Percentiles rank a stretch among this genome's conserved stretches.
Evolutionary conservation across 1,140 invertebrate genomes (phyloP).

Genomic region (Halictus rubicundus): DNA sequence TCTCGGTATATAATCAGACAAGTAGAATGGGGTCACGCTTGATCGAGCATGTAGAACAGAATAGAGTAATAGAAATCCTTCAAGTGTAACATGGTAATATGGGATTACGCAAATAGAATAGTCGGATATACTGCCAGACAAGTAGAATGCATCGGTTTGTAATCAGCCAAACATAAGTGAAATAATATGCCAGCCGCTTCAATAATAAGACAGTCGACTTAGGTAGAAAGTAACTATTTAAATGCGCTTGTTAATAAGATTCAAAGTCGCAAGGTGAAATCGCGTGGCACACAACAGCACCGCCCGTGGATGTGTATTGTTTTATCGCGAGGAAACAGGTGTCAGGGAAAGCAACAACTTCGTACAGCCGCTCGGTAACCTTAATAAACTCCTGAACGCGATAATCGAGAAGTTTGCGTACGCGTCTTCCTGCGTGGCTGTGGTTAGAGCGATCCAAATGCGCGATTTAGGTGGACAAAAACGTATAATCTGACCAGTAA

Average conservation of each 20-base stretch:
- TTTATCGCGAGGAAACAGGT: neutral
- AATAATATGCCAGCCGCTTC: too few species aligned
- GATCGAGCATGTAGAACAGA: neutral
- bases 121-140: neutral
- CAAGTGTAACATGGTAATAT: neutral
- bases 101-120: neutral
- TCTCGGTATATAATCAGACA: neutral
- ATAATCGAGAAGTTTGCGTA: conserved; percentile 16
- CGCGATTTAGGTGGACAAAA: too few species aligned
- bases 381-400: conserved; percentile 34
- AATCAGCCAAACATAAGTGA: neutral
- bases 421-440: neutral
- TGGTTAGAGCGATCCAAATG: too few species aligned
- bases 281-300: conserved; percentile 10
- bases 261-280: conserved; percentile 16
- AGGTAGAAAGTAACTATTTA: neutral
- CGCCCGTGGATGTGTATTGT: neutral
- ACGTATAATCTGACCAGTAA: too few species aligned
- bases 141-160: neutral
- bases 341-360: neutral
- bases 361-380: neutral
- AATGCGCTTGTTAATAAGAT: conserved; percentile 16
- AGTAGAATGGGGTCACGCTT: neutral
- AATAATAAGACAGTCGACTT: too few species aligned
- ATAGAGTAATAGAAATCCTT: neutral